Base-by-base conservation (phyloP, 2,797 vertebrate species). In the Gymnothorax reevesii region DNA sequence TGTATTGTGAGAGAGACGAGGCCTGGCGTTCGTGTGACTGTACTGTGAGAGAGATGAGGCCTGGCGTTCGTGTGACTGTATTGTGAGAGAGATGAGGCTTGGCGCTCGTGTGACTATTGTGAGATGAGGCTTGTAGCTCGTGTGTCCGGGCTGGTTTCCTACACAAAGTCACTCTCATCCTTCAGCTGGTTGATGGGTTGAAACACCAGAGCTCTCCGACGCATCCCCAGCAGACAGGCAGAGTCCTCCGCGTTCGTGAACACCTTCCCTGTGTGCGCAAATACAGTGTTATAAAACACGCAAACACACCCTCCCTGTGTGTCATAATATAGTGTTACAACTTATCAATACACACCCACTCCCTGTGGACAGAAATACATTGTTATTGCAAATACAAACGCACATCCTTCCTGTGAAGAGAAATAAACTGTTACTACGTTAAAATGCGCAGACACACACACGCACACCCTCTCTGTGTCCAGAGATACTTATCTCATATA, bases 221-320 rank as follows among this genome's bases (percentile, higher is more conserved):
- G 95, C 96, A 99, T 99, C 84, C 98, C 98, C 95, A 99, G 93
- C 93, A 99, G 94, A 79, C 98, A 99, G 0, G 97, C 96, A 0
- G 96, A 95, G 91, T 99, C 98, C n/a, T 98, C 97, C 0, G 93
- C 95, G 91, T 98, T 98, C 15, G 96, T 42, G 2, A 42, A 42
- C 33, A 42, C 33, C 33, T 2, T 42, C 33, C 33, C 33, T 42
- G 33, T n/a, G n/a, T n/a, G n/a, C n/a, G n/a, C n/a, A n/a, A n/a
- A n/a, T 15, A 62, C 60, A 62, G 13, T 4, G 15, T 62, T 4
- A 62, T 62, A 15, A 62, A 13, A 62, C 60, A 62, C 59, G 17
- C 13, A 62, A 12, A 62, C 13, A 62, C 13, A 17, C 60, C 15
- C 9, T 12, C 4, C 57, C 57, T n/a, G n/a, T n/a, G n/a, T n/a